Evolutionary conservation across 2,113 vertebrate genomes (phyloP).

Genomic region (Porphyrio hochstetteri): DNA sequence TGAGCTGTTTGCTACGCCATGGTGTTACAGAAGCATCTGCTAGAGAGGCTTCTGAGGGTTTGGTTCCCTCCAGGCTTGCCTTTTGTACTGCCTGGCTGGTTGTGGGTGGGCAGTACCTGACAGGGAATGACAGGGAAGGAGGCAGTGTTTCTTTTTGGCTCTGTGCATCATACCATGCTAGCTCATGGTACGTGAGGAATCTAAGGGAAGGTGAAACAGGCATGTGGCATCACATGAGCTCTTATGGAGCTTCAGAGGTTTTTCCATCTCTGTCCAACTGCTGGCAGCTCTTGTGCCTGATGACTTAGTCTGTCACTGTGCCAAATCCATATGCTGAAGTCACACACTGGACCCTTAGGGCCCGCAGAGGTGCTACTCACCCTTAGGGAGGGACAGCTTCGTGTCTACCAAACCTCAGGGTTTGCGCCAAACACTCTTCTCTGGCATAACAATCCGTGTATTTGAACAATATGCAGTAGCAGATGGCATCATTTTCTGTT

Average conservation of each 20-base stretch:
- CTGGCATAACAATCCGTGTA: neutral
- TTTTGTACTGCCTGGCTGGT: neutral
- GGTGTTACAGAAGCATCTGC: neutral
- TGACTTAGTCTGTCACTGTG: accelerated
- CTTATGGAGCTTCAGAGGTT: neutral
- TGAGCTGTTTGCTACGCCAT: neutral
- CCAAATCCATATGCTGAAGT: neutral
- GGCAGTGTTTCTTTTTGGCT: neutral
- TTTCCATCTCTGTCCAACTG: neutral
- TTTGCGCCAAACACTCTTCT: neutral
- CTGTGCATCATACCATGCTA: neutral
- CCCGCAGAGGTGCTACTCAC: neutral
- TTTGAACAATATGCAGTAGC: neutral
- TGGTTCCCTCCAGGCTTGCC: accelerated
- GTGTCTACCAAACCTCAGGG: neutral
- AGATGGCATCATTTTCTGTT: neutral
- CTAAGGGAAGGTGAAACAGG: neutral
- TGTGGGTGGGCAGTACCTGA: neutral
- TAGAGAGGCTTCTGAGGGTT: neutral
- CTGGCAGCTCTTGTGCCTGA: neutral
- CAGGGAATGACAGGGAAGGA: neutral
- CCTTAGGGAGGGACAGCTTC: neutral
- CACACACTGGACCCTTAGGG: neutral
- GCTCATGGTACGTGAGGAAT: neutral
- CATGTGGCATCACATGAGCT: accelerated